These are phyloP conservation scores for Cyclophora punctaria DNA, from an alignment of 2,888 invertebrate genomes.

Conservation along the genomic window DNA sequence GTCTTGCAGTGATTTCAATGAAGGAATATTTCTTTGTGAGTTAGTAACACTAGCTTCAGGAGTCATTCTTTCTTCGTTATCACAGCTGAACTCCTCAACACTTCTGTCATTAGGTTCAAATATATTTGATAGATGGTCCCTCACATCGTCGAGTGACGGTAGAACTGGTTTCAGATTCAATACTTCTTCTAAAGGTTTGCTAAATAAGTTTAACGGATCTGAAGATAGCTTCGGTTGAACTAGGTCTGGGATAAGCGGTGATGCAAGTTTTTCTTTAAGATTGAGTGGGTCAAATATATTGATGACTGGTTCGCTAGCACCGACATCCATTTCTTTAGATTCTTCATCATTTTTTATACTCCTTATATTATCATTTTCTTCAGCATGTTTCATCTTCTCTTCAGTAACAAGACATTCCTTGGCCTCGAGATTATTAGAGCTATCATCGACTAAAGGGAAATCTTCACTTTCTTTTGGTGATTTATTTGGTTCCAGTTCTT, in stretches of 20 bases:
- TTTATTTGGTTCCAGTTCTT: background rate
- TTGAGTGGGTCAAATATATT: conserved; percentile 17
- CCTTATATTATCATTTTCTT: background rate
- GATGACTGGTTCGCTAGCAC: conserved; percentile 36
- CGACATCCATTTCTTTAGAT: conserved; percentile 29
- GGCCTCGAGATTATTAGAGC: conserved; percentile 1
- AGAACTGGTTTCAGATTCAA: conserved; percentile 20
- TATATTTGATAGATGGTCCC: conserved; percentile 24
- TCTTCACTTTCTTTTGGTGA: background rate
- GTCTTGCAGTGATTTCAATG: conserved; percentile 26
- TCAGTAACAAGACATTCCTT: background rate
- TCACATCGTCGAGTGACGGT: conserved; percentile 32
- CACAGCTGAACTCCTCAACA: conserved; percentile 13
- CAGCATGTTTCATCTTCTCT: background rate
- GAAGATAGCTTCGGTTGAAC: conserved; percentile 6
- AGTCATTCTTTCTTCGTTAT: conserved; percentile 21
- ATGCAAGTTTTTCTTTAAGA: conserved; percentile 11
- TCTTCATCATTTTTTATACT: conserved; percentile 1
- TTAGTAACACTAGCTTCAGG: conserved; percentile 26
- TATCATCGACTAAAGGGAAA: conserved; percentile 1
- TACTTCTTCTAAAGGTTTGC: conserved; percentile 16
- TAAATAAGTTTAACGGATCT: conserved; percentile 10
- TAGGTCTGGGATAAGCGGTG: conserved; percentile 17
- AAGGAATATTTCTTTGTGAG: conserved; percentile 20
- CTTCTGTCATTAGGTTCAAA: conserved; percentile 23